Conservation (phyloP, 2,797 vertebrate genomes). For the Pseudochromis fuscus region DNA sequence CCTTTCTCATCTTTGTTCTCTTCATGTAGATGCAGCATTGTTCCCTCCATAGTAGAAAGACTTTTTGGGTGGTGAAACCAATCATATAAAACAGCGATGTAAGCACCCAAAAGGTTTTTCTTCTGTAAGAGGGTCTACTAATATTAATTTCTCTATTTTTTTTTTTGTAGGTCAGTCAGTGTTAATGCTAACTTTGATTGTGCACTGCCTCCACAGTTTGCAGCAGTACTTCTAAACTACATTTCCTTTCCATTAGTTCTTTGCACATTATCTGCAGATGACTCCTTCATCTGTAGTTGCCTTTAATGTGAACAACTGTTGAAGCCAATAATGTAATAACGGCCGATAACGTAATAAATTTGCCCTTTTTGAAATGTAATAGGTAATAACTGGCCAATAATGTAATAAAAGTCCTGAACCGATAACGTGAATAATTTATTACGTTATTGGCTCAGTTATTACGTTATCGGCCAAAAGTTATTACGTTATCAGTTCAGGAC, state of each 20-base stretch:
- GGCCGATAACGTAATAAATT: too few relatives aligned
- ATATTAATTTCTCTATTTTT: slow-evolving; percentile 43
- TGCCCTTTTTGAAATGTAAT: too few relatives aligned
- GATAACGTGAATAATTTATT: too few relatives aligned
- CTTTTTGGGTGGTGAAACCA: slow-evolving; percentile 54
- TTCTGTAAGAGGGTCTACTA: slow-evolving; percentile 24
- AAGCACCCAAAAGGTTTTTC: slow-evolving; percentile 60
- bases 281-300: slow-evolving; percentile 9
- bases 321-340: too few relatives aligned
- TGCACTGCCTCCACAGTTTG: slow-evolving; percentile 43
- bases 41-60: slow-evolving; percentile 27
- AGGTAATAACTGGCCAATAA: too few relatives aligned
- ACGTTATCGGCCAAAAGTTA: too few relatives aligned
- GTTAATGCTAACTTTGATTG: slow-evolving; percentile 57
- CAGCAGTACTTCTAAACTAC: slow-evolving; percentile 23
- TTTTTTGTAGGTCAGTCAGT: slow-evolving; percentile 61
- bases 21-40: slow-evolving; percentile 31
- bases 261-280: neutral
- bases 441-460: too few relatives aligned
- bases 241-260: slow-evolving; percentile 22
- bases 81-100: neutral
- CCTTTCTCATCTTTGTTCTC: slow-evolving; percentile 7
- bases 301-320: slow-evolving; percentile 16
- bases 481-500: too few relatives aligned
- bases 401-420: too few relatives aligned